Conservation (phyloP, 2,113 vertebrate species). For the Accipiter cooperii region DNA sequence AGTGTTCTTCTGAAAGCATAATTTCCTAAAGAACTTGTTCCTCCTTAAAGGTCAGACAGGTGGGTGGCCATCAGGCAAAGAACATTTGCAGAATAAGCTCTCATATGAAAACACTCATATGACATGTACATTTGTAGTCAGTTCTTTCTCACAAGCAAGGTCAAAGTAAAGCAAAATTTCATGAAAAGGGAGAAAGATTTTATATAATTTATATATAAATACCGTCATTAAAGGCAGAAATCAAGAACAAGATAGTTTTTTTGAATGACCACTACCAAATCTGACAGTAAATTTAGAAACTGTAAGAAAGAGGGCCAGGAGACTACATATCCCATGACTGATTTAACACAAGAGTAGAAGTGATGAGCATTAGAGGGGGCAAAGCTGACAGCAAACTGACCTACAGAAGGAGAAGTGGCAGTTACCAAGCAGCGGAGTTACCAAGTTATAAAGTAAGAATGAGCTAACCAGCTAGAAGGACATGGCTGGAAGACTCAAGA, state of each 20-base stretch:
- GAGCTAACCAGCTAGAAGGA: neutral
- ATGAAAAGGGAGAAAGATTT: neutral
- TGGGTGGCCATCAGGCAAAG: neutral
- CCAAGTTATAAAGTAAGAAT: neutral
- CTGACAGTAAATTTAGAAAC: neutral
- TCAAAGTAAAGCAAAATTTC: neutral
- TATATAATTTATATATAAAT: neutral
- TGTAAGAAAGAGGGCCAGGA: neutral
- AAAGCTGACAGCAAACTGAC: neutral
- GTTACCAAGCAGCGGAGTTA: neutral
- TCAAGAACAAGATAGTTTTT: neutral
- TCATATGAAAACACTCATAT: neutral
- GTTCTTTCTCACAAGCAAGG: neutral
- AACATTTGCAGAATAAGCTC: neutral
- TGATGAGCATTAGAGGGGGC: neutral
- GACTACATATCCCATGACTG: neutral
- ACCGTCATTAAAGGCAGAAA: neutral
- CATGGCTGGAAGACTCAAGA: neutral
- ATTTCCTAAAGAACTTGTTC: neutral
- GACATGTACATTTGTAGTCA: neutral
- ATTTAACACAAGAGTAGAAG: neutral
- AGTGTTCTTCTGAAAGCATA: neutral
- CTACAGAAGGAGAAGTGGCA: neutral
- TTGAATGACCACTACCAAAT: neutral
- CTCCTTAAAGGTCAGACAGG: neutral